phyloP scores from a whole-genome alignment of 1,140 invertebrate species.

The Amyelois transitella region DNA sequence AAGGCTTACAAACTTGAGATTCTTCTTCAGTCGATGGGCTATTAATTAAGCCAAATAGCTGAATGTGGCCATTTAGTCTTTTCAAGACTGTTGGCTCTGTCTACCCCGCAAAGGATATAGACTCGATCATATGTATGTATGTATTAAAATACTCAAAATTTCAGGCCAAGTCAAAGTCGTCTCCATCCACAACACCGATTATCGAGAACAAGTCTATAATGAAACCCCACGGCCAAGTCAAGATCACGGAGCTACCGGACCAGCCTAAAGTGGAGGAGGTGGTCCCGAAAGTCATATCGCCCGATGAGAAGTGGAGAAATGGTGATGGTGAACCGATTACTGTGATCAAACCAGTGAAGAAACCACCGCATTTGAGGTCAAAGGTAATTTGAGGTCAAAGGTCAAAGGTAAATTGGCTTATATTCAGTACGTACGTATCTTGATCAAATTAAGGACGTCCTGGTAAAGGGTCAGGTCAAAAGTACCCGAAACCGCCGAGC shows the following conservation, averaged over 20 bases:
- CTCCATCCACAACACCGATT: conserved; percentile 41
- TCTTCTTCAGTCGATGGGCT: no score
- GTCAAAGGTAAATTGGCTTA: no score
- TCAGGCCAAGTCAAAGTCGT: conserved; percentile 65
- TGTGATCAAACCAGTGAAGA: conserved; percentile 76
- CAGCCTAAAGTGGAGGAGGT: conserved; percentile 28
- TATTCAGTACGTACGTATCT: no score
- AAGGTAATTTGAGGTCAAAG: conserved; percentile 64
- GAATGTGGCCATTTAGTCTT: no score
- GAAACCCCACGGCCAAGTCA: conserved; percentile 19
- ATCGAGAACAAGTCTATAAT: conserved; percentile 24
- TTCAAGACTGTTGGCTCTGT: no score
- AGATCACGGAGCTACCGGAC: conserved; percentile 29
- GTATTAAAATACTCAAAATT: conserved; percentile 13
- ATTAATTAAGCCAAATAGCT: no score
- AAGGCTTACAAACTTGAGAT: no score
- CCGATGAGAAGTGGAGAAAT: conserved; percentile 46
- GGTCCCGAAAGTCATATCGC: neutral
- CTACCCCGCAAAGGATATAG: no score
- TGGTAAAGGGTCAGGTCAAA: no score
- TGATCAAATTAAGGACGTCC: no score
- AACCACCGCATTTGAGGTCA: conserved; percentile 78
- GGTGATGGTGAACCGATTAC: conserved; percentile 67
- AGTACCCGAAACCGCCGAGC: no score
- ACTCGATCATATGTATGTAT: no score